Evolutionary conservation across 2,113 vertebrate genomes (phyloP).

Genomic region (Calyptomena viridis): DNA sequence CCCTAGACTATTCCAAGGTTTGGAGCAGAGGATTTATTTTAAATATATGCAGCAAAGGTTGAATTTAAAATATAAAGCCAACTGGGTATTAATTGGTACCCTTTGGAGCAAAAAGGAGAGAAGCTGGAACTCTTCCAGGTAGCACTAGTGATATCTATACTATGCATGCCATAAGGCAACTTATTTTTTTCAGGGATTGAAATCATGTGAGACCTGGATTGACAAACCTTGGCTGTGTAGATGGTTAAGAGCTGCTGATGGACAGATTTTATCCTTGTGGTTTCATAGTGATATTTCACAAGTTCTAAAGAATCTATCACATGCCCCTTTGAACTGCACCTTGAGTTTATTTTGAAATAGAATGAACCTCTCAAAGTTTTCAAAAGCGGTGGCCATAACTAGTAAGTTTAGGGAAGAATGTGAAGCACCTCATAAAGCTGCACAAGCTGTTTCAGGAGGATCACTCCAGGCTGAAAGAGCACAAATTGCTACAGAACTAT

Average conservation of each 20-base stretch:
- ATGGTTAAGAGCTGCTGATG: neutral
- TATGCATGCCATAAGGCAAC: slow-evolving; percentile 45
- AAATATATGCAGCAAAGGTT: neutral
- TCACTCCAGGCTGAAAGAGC: neutral
- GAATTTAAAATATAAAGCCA: neutral
- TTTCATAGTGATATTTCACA: neutral
- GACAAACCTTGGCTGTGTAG: neutral
- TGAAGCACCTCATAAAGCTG: neutral
- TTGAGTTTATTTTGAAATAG: neutral
- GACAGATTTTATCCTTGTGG: neutral
- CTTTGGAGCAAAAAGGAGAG: neutral
- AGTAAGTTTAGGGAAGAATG: neutral
- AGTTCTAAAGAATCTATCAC: neutral
- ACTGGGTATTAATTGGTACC: neutral
- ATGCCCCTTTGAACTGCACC: neutral
- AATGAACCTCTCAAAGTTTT: neutral
- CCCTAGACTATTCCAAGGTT: neutral
- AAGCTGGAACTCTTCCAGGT: neutral
- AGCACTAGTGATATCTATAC: slow-evolving; percentile 11
- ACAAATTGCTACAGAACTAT: neutral
- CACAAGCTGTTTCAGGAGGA: neutral
- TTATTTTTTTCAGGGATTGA: slow-evolving; percentile 2
- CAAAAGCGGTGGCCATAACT: neutral
- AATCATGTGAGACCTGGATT: neutral
- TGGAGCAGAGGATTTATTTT: neutral